Conservation (phyloP, 2,113 vertebrate genomes). For the Malurus alboscapulatus region DNA sequence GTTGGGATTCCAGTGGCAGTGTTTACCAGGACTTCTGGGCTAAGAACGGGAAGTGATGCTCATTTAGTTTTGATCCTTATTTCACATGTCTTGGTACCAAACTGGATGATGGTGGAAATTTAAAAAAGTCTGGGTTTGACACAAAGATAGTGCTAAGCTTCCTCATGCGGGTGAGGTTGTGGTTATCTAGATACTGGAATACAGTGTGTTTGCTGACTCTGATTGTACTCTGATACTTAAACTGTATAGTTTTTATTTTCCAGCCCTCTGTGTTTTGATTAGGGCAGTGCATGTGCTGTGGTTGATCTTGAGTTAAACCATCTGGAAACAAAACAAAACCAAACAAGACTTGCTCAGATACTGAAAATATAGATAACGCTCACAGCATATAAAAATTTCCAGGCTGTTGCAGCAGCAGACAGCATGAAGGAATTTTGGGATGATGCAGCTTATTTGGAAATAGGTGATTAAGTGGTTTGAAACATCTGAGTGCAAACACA, state of each 20-base stretch:
- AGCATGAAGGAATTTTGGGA: neutral
- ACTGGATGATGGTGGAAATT: neutral
- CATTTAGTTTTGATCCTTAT: neutral
- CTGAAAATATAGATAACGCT: neutral
- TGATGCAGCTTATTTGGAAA: neutral
- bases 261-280: neutral
- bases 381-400: neutral
- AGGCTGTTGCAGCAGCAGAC: neutral
- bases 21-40: neutral
- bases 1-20: neutral
- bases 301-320: neutral
- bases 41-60: neutral
- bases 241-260: neutral
- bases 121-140: neutral
- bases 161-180: neutral
- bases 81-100: neutral
- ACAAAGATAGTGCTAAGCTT: neutral
- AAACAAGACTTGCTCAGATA: neutral
- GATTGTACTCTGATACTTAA: neutral
- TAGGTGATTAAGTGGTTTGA: neutral
- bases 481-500: neutral
- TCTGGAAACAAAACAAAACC: neutral
- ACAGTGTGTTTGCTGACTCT: neutral
- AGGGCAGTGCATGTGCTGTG: neutral
- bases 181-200: neutral